phyloP scores from a whole-genome alignment of 2,113 vertebrate genomes.

The Megatriorchis doriae region DNA sequence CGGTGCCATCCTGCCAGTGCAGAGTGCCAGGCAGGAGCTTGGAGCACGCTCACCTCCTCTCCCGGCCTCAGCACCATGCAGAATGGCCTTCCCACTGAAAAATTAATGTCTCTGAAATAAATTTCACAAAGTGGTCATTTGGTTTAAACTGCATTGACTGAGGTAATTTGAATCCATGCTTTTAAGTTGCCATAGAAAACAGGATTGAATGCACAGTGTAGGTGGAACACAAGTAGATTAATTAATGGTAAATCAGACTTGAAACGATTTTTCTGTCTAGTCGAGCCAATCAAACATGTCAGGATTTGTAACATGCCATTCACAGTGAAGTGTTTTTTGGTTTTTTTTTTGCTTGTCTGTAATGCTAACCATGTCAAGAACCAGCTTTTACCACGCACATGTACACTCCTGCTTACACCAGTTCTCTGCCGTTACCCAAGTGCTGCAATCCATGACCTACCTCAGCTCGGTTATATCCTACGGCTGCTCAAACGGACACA shows the following conservation, averaged over 20 bases:
- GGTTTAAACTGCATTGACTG: neutral
- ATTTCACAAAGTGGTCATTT: neutral
- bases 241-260: neutral
- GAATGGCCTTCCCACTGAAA: neutral
- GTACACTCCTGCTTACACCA: neutral
- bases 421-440: neutral
- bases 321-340: fast-evolving
- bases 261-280: neutral
- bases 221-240: neutral
- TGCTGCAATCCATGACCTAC: neutral
- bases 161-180: neutral
- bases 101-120: neutral
- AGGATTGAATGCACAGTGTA: neutral
- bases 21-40: neutral
- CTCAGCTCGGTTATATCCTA: fast-evolving
- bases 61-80: neutral
- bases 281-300: neutral
- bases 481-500: neutral
- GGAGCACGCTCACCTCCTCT: fast-evolving
- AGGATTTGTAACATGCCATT: neutral
- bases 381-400: neutral
- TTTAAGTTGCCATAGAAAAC: neutral
- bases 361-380: neutral
- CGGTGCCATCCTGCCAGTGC: neutral
- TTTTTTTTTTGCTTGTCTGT: neutral